Base-by-base conservation (phyloP, 1,140 invertebrate genomes). In the Chlorops oryzae region DNA sequence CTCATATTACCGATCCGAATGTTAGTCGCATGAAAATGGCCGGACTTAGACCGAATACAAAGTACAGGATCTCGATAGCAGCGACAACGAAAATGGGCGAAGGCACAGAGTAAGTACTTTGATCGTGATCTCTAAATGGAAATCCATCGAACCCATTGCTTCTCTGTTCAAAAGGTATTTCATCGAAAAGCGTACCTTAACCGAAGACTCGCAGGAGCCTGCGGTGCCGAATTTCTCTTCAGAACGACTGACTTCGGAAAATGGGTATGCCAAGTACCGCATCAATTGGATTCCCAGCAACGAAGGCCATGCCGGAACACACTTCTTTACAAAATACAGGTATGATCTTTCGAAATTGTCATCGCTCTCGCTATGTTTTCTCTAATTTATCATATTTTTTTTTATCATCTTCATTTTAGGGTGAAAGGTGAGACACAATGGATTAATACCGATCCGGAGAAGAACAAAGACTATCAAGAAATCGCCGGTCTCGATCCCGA, bases 241-340 rank as follows among this genome's bases (percentile, higher is more conserved):
- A 75, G 73, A 80, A 51, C 80, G 80, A 2, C 61, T 84, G 49
- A 80, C 80, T 1, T 83, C 85, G 35, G 82, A 86, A 20, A 87
- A 88, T 62, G 84, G 86, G 10, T 80, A 80, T 28, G 81, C 85
- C 24, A 85, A 81, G 37, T 82, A 94, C 21, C 82, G 82, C 57
- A 80, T 97, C 0, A 82, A 80, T 13, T 97, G 92, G 92, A 62
- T 81, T 37, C 87, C 89, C 12, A 83, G 82, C 59, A 65, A 83
- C 24, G 81, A 83, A 40, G 86, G 85, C 15, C 86, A 55, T 67
- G 71, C 60, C 5, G 82, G 82, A 1, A 86, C 86, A 13, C 88
- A 92, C 64, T 96, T 96, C 73, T 93, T 84, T 61, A 92, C 89
- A 2, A 88, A 92, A 73, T 94, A 90, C 72, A 84, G 76, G 74